Conservation (phyloP, 2,113 vertebrate genomes). For the Sapajus apella region DNA sequence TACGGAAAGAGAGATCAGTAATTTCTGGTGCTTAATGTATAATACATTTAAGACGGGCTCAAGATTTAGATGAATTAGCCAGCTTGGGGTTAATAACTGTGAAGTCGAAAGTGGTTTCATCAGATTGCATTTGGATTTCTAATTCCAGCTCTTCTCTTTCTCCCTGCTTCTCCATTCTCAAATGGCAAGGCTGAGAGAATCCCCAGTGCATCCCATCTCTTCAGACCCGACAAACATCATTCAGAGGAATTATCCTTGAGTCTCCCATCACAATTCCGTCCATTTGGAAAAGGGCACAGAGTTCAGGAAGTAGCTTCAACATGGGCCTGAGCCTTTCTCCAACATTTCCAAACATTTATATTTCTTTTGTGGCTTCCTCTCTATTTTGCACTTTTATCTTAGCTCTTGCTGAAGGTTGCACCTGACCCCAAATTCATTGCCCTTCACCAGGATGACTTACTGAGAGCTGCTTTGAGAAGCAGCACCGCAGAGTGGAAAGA, state of each 20-base stretch:
- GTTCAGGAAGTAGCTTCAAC: neutral
- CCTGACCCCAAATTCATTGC: neutral
- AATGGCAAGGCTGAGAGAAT: conserved; percentile 10
- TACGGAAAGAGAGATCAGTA: conserved; percentile 27
- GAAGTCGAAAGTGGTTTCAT: conserved; percentile 51
- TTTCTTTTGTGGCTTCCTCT: conserved; percentile 6
- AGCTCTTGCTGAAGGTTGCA: neutral
- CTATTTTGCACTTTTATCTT: neutral
- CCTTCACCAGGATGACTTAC: neutral
- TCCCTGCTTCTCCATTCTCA: conserved; percentile 19
- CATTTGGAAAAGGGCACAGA: neutral
- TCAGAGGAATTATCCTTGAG: neutral
- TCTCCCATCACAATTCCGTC: neutral
- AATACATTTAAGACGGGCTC: conserved; percentile 6
- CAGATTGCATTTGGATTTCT: conserved; percentile 63
- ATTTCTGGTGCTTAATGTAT: conserved; percentile 45
- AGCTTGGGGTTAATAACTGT: conserved; percentile 59
- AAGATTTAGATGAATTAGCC: conserved; percentile 57
- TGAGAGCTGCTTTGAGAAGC: neutral
- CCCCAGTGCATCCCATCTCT: neutral
- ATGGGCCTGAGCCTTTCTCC: neutral
- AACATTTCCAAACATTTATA: neutral
- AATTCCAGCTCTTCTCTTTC: conserved; percentile 26
- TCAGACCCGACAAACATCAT: neutral
- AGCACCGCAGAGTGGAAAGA: neutral